Evolutionary conservation across 2,113 vertebrate species (phyloP).

Genomic region (Tachuris rubrigastra): DNA sequence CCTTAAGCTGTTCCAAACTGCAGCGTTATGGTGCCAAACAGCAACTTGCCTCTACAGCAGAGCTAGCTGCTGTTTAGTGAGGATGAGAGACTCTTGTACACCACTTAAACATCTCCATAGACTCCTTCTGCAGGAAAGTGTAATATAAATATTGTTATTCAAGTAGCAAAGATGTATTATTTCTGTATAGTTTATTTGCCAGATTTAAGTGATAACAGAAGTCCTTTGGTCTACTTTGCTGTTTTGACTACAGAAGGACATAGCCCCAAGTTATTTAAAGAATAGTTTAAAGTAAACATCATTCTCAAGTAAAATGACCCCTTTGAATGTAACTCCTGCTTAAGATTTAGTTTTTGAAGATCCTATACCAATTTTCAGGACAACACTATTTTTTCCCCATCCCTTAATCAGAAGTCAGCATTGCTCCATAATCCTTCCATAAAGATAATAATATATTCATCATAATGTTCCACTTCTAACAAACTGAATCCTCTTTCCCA

Average conservation of each 20-base stretch:
- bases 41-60: background rate
- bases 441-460: background rate
- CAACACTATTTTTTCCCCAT: background rate
- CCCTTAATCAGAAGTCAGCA: background rate
- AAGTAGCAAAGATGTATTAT: background rate
- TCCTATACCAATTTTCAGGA: background rate
- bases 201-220: background rate
- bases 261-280: background rate
- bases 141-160: background rate
- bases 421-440: background rate
- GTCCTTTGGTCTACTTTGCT: background rate
- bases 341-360: background rate
- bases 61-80: background rate
- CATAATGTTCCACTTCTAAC: background rate
- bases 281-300: background rate
- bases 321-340: background rate
- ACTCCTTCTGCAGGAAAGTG: background rate
- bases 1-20: background rate
- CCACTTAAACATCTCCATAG: background rate
- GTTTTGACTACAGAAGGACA: background rate
- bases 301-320: background rate
- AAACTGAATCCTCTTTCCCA: background rate
- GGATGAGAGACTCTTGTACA: background rate
- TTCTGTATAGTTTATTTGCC: background rate
- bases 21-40: background rate